These are phyloP conservation scores for Cryptocephalus moraei DNA, from an alignment of 2,888 invertebrate genomes.

Conservation along the genomic window DNA sequence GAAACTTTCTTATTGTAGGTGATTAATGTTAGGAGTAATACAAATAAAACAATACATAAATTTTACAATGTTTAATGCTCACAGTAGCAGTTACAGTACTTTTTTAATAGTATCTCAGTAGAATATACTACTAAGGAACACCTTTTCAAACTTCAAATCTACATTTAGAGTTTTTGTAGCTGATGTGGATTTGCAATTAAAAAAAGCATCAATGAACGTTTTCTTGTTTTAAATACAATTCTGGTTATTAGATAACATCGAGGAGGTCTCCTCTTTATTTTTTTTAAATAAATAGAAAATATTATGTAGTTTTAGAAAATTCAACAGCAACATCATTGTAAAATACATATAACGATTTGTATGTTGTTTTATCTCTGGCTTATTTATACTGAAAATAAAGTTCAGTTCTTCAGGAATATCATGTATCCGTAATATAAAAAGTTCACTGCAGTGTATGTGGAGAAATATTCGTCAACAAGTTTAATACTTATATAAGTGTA, in stretches of 20 bases:
- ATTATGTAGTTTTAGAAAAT: constrained; percentile 17
- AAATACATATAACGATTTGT: constrained; percentile 22
- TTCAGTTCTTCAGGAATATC: constrained; percentile 8
- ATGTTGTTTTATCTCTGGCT: constrained; percentile 5
- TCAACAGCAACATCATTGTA: constrained; percentile 30
- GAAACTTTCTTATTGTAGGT: neutral
- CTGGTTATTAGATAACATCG: constrained; percentile 13
- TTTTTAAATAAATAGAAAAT: constrained; percentile 21
- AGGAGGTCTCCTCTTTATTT: constrained; percentile 10
- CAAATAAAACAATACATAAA: constrained; percentile 6
- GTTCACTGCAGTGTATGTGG: constrained; percentile 20
- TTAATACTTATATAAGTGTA: constrained; percentile 21
- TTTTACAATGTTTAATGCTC: constrained; percentile 35
- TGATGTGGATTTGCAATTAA: constrained; percentile 14
- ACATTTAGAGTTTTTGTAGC: constrained; percentile 9
- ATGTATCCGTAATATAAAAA: constrained; percentile 12
- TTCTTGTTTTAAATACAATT: too few species aligned
- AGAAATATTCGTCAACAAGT: constrained; percentile 23
- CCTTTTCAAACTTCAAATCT: constrained; percentile 3
- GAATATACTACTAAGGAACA: constrained; percentile 8
- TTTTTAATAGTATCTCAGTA: neutral
- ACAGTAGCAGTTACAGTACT: constrained; percentile 31
- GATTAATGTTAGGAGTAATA: too few species aligned
- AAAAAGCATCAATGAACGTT: constrained; percentile 11
- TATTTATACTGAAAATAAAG: constrained; percentile 14